These are phyloP conservation scores for Hybognathus amarus DNA, from an alignment of 2,797 vertebrate genomes.

Conservation along the genomic window DNA sequence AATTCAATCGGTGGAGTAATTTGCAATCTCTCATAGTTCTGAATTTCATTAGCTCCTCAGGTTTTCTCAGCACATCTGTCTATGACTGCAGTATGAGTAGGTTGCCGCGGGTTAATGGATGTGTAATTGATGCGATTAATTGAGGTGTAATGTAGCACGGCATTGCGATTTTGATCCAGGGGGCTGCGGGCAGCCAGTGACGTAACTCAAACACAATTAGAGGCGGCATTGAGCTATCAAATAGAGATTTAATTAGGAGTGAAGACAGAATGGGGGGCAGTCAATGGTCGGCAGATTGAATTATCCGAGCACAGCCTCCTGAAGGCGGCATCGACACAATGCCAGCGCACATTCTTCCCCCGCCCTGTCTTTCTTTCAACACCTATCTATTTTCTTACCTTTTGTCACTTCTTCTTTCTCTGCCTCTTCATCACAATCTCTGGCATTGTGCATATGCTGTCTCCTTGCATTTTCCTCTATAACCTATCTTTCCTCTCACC, in stretches of 20 bases:
- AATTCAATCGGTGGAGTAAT: constrained; percentile 58
- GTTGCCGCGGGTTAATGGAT: constrained; percentile 77
- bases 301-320: constrained; percentile 76
- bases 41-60: constrained; percentile 61
- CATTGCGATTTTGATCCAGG: constrained; percentile 65
- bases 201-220: constrained; percentile 76
- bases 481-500: constrained; percentile 50
- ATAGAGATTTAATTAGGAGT: constrained; percentile 84
- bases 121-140: constrained; percentile 83
- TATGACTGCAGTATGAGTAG: constrained; percentile 65
- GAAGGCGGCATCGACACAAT: constrained; percentile 55
- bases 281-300: constrained; percentile 81
- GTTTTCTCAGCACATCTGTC: constrained; percentile 43
- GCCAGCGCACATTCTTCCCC: constrained; percentile 40
- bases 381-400: constrained; percentile 57
- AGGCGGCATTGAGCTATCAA: constrained; percentile 79
- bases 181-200: constrained; percentile 64
- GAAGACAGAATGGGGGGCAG: constrained; percentile 75
- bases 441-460: constrained; percentile 36
- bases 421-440: constrained; percentile 58
- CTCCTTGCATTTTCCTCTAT: constrained; percentile 28
- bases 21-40: constrained; percentile 46
- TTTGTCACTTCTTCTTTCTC: constrained; percentile 44
- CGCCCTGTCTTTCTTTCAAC: constrained; percentile 51
- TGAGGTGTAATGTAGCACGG: constrained; percentile 78